Conservation (phyloP, 1,140 invertebrate species). For the Drosophila albomicans region DNA sequence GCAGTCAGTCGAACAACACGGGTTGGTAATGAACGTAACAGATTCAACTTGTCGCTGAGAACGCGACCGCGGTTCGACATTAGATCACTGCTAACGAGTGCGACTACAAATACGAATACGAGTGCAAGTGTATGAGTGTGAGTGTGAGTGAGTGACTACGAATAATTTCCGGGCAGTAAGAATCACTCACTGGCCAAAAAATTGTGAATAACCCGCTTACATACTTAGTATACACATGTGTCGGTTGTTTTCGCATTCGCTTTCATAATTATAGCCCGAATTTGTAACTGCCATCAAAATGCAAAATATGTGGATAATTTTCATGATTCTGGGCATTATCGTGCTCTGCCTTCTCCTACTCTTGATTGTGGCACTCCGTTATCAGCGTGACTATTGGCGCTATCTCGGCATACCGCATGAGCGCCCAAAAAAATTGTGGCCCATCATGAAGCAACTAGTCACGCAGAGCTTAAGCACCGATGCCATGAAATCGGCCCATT, state of each 20-base stretch:
- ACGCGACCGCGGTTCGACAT: constrained; percentile 51
- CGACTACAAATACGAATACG: constrained; percentile 2
- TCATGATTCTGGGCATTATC: constrained; percentile 66
- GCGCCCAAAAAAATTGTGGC: constrained; percentile 69
- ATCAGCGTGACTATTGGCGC: constrained; percentile 80
- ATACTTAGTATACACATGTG: neutral
- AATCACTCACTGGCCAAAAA: constrained; percentile 28
- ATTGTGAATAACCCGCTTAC: constrained; percentile 7
- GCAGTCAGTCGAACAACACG: constrained; percentile 64
- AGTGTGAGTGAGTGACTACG: constrained; percentile 5
- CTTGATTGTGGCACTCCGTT: constrained; percentile 61
- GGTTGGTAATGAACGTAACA: constrained; percentile 72
- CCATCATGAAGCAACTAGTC: constrained; percentile 64
- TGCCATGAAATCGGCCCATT: constrained; percentile 65
- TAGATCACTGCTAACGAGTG: constrained; percentile 64
- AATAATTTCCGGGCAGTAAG: constrained; percentile 31
- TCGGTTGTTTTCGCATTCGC: neutral
- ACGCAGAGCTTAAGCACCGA: constrained; percentile 64
- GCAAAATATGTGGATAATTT: constrained; percentile 70
- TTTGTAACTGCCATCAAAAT: constrained; percentile 30
- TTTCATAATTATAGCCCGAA: neutral
- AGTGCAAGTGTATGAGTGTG: too few species aligned
- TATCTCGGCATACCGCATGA: constrained; percentile 76
- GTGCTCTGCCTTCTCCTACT: constrained; percentile 63
- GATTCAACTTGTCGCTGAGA: constrained; percentile 57